These are phyloP conservation scores for Meliscaeva auricollis DNA, from an alignment of 2,888 invertebrate species.

Conservation along the genomic window DNA sequence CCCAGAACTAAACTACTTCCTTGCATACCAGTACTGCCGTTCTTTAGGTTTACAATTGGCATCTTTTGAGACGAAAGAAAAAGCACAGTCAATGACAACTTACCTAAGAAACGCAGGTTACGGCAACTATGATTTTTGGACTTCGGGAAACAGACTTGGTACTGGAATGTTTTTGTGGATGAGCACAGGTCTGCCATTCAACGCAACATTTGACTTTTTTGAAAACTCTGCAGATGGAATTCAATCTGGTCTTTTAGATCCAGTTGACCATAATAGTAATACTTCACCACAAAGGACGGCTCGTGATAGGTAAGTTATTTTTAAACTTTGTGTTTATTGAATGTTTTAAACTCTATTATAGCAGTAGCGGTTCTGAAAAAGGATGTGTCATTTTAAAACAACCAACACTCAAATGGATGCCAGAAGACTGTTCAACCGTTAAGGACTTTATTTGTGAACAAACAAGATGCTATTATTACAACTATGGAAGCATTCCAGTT, in stretches of 20 bases:
- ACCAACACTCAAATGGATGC: conserved; percentile 92
- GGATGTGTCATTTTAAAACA: conserved; percentile 92
- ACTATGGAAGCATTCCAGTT: conserved; percentile 95
- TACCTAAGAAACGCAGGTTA: conserved; percentile 94
- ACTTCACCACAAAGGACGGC: conserved; percentile 92
- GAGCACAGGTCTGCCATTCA: conserved; percentile 94
- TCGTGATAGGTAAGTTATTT: conserved; percentile 85
- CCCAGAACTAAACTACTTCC: conserved; percentile 93
- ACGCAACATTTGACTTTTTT: conserved; percentile 95
- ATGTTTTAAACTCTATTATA: conserved; percentile 80
- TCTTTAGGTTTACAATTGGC: conserved; percentile 93
- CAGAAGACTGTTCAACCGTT: conserved; percentile 91
- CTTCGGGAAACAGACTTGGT: conserved; percentile 93
- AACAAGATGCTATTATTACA: conserved; percentile 95
- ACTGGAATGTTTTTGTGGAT: conserved; percentile 96
- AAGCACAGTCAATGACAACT: conserved; percentile 92
- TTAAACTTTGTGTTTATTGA: conserved; percentile 7
- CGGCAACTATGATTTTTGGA: conserved; percentile 94
- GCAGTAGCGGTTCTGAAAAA: conserved; percentile 87
- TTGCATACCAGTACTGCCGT: conserved; percentile 94
- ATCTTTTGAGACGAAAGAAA: conserved; percentile 94
- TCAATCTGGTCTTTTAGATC: conserved; percentile 84
- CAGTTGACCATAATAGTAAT: conserved; percentile 88
- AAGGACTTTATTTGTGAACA: conserved; percentile 96
- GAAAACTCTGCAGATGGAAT: conserved; percentile 85